Evolutionary conservation across 2,797 vertebrate genomes (phyloP), one percentile per base, ranked within the genome.

Genomic region (Rhincodon typus): DNA sequence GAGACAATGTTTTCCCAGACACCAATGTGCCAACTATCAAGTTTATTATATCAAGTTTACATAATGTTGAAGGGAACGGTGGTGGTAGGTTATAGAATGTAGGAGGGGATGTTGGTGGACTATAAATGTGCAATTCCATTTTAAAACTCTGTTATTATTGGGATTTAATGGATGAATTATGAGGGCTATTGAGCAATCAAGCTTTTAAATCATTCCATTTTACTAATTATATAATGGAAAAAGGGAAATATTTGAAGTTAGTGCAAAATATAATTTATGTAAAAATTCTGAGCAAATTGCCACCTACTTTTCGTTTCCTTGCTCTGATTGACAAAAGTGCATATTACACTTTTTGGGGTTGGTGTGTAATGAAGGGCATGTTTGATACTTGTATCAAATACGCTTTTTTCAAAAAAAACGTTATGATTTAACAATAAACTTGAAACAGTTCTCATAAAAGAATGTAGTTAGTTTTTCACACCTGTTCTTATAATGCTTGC

Each of bases 1-100:
- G 27, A 88, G 62, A 93, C 79, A 84, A 6, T 42, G 34, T 93
- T 69, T 69, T 69, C 19, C 90, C 38, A 69, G 66, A 62, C 90
- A 93, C 90, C 57, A 93, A 27, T 93, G 62, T 69, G 90, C 90
- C 66, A 93, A 66, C 38, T 21, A 93, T 42, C 90, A 93, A 93
- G 90, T 69, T 93, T 62, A 62, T 62, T 67, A 42, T 69, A 38
- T 67, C 66, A 62, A 57, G 86, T 69, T 93, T 93, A 93, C 62
- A 93, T 93, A 67, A 93, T 93, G 15, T 79, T 62, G 88, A 1
- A 34, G 88, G 88, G 88, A 30, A 21, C 62, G 38, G 66, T 67
- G n/a, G 19, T 67, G 34, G 19, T 67, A 62, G 5, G 67, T 23
- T 67, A 67, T 17, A 66, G 8, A 69, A 67, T 93, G 57, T 79